Evolutionary conservation across 2,888 invertebrate species (phyloP).

Genomic region (Flexamia atlantica): DNA sequence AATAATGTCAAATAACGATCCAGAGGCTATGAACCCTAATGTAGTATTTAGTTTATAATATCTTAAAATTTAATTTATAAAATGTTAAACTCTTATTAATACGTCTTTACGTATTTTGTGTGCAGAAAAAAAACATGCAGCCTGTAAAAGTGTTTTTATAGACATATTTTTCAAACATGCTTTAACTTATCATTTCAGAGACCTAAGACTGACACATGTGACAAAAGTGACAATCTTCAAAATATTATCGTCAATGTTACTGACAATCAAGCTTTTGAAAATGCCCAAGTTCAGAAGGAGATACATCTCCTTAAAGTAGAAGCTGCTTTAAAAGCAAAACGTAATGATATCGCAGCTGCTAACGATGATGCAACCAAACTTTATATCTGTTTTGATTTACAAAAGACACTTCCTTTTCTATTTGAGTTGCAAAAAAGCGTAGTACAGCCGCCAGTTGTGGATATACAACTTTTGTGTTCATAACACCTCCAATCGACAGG

Average conservation of each 20-base stretch:
- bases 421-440: conserved; percentile 65
- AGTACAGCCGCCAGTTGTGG: conserved; percentile 68
- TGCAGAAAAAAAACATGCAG: conserved; percentile 42
- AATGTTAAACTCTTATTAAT: too few relatives aligned
- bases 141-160: conserved; percentile 59
- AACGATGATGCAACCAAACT: conserved; percentile 45
- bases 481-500: conserved; percentile 59
- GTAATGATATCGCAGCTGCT: background rate
- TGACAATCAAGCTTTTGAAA: background rate
- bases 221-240: conserved; percentile 54
- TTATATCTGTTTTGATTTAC: conserved; percentile 68
- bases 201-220: conserved; percentile 63
- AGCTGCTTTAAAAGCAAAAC: conserved; percentile 42
- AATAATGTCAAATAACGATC: too few relatives aligned
- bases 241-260: conserved; percentile 22
- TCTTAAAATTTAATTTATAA: too few relatives aligned
- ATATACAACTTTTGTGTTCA: conserved; percentile 67
- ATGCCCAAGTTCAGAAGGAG: conserved; percentile 28
- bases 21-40: too few relatives aligned
- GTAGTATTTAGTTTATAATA: too few relatives aligned
- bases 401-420: conserved; percentile 67
- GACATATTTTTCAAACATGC: conserved; percentile 58
- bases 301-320: conserved; percentile 52
- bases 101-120: too few relatives aligned
- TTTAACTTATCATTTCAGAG: conserved; percentile 66